Conservation (phyloP, 2,888 invertebrate species). For the Dorcus hopei region DNA sequence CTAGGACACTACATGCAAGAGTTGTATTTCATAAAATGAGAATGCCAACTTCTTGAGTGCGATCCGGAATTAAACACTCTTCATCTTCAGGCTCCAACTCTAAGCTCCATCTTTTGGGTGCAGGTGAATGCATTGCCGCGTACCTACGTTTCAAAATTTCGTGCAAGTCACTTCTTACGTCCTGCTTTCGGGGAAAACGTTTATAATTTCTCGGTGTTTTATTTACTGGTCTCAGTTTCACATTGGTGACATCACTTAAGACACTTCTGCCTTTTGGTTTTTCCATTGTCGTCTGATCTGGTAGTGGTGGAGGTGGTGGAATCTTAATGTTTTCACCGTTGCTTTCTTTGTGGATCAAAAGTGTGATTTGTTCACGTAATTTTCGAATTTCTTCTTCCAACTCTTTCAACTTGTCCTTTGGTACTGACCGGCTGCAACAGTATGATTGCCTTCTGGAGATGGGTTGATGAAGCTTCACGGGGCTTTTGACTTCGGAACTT, state of each 20-base stretch:
- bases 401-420: slow-evolving; percentile 5
- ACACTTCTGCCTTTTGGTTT: background rate
- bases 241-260: slow-evolving; percentile 16
- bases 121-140: slow-evolving; percentile 35
- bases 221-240: slow-evolving; percentile 10
- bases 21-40: too few relatives aligned
- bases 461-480: background rate
- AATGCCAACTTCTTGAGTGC: too few relatives aligned
- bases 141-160: slow-evolving; percentile 33
- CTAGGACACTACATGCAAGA: too few relatives aligned
- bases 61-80: background rate
- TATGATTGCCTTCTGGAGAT: background rate
- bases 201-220: slow-evolving; percentile 12
- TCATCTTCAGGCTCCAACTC: slow-evolving; percentile 11
- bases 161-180: slow-evolving; percentile 32
- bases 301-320: slow-evolving; percentile 13
- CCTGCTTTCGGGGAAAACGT: slow-evolving; percentile 21
- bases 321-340: background rate
- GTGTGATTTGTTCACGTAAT: slow-evolving; percentile 10
- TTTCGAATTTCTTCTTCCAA: slow-evolving; percentile 9
- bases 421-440: slow-evolving; percentile 3
- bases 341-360: slow-evolving; percentile 5
- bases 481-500: background rate
- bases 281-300: background rate
- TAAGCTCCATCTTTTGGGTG: background rate